Evolutionary conservation across 2,797 vertebrate species (phyloP).

Genomic region (Alca torda): DNA sequence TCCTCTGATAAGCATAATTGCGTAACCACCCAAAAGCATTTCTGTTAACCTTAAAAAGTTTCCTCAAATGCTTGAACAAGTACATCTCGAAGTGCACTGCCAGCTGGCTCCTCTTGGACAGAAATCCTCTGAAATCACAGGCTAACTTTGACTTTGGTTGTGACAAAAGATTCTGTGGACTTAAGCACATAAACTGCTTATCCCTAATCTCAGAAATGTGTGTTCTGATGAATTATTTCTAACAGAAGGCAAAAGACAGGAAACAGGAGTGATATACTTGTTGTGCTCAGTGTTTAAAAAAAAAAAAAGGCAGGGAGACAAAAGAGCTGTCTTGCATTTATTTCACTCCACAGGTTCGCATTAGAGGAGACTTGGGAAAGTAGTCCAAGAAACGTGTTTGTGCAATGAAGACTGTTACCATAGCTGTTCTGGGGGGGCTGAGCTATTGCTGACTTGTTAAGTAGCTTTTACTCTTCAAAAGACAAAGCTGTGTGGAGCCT

Average conservation of each 20-base stretch:
- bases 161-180: background rate
- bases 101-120: background rate
- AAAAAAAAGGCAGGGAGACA: background rate
- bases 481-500: slow-evolving; percentile 34
- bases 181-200: background rate
- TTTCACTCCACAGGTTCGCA: slow-evolving; percentile 28
- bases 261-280: background rate
- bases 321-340: slow-evolving; percentile 47
- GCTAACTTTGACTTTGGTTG: background rate
- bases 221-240: background rate
- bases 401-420: slow-evolving; percentile 32
- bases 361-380: slow-evolving; percentile 37
- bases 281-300: background rate
- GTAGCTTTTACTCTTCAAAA: slow-evolving; percentile 48
- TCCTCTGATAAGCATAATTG: background rate
- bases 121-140: background rate
- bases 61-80: background rate
- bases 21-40: background rate
- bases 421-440: background rate
- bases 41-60: background rate
- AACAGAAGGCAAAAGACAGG: background rate
- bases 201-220: background rate
- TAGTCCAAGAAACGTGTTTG: slow-evolving; percentile 48
- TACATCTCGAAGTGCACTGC: background rate
- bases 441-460: slow-evolving; percentile 50